phyloP scores from a whole-genome alignment of 2,113 vertebrate genomes.

The Ceyx cyanopectus region DNA sequence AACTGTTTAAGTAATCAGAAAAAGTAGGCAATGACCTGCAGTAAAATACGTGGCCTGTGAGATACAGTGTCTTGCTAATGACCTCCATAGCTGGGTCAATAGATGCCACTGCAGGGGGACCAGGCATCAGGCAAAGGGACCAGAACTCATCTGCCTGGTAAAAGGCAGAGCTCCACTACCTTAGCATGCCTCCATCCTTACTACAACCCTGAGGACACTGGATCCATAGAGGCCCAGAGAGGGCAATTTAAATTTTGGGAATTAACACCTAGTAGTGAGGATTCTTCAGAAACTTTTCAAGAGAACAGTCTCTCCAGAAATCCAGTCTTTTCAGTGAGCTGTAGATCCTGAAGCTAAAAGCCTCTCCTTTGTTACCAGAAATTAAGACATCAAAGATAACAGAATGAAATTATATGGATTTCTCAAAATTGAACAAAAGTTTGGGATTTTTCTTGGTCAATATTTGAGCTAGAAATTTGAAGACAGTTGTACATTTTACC shows the following conservation, averaged over 20 bases:
- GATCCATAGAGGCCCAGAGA: fast-evolving
- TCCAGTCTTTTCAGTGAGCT: not conserved
- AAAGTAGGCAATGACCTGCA: slow-evolving; percentile 36
- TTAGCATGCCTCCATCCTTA: not conserved
- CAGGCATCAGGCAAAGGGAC: not conserved
- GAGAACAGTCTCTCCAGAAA: not conserved
- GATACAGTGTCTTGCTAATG: not conserved
- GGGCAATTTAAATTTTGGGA: not conserved
- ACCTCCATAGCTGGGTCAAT: slow-evolving; percentile 17
- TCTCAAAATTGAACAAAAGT: not conserved
- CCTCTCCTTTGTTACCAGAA: not conserved
- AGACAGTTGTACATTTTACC: not conserved
- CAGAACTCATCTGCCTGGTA: not conserved
- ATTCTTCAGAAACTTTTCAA: not conserved
- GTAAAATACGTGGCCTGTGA: not conserved
- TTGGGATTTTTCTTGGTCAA: not conserved
- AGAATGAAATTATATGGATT: not conserved
- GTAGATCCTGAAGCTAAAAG: not conserved
- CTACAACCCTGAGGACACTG: not conserved
- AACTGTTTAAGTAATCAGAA: slow-evolving; percentile 32
- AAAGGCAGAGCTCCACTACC: not conserved
- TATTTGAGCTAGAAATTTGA: not conserved
- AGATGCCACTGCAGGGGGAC: not conserved
- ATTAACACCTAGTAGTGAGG: not conserved
- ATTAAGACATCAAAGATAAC: not conserved